These are phyloP conservation scores for Nautilus pompilius DNA, from an alignment of 1,140 invertebrate genomes.

Conservation along the genomic window DNA sequence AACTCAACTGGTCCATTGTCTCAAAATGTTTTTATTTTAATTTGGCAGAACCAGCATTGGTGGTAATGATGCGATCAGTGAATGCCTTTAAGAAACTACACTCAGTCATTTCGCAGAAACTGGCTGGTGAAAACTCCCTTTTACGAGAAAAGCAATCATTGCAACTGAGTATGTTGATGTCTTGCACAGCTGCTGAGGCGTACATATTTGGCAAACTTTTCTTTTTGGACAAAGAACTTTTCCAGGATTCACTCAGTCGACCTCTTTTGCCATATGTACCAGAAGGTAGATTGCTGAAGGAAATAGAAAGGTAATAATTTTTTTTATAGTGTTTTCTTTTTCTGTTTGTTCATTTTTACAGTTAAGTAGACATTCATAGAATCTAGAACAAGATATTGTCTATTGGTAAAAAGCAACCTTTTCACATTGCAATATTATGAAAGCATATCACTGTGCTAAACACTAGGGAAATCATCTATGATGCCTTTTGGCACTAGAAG, in stretches of 20 bases:
- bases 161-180: slow-evolving; percentile 34
- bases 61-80: slow-evolving; percentile 39
- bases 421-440: no score
- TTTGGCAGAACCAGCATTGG: slow-evolving; percentile 41
- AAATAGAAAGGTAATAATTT: no score
- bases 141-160: no score
- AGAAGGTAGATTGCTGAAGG: slow-evolving; percentile 14
- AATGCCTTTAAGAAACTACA: slow-evolving; percentile 36
- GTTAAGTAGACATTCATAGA: no score
- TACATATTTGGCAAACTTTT: slow-evolving; percentile 39
- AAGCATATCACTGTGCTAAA: no score
- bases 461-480: no score
- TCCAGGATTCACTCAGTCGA: slow-evolving; percentile 32
- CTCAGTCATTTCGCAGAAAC: slow-evolving; percentile 15
- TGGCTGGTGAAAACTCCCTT: not conserved
- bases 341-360: no score
- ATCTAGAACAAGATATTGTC: no score
- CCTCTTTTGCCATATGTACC: slow-evolving; percentile 39
- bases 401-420: no score
- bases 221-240: slow-evolving; percentile 42
- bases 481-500: no score
- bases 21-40: slow-evolving; percentile 8
- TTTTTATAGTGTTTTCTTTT: no score
- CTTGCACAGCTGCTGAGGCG: slow-evolving; percentile 35
- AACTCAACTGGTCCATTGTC: no score